Evolutionary conservation across 2,113 vertebrate species (phyloP), one percentile per base, ranked within the genome.

Genomic region (Pelecanus crispus): DNA sequence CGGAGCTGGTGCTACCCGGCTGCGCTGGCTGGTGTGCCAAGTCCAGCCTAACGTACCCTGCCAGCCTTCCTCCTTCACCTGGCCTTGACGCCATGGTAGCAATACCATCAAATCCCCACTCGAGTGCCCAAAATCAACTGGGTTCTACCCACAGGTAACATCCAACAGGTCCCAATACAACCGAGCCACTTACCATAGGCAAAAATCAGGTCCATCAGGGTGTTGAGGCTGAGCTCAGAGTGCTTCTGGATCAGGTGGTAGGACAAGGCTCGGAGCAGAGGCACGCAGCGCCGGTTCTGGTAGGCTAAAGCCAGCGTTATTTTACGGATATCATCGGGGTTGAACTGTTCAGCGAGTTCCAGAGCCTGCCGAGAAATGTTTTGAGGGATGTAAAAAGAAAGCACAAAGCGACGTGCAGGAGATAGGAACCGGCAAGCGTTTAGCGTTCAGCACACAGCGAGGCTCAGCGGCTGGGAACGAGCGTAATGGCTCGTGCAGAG

Each of bases 221-320:
- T 6, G 1, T 58, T 62, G 67, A 98, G 98, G 59, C 93, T 96
- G 47, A 99, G 96, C 8, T 98, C 97, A 1, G 98, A 87, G 17
- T 98, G 98, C 91, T 98, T 99, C 98, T 99, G 99, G 17, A 98
- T 89, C 28, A 99, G 96, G 92, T 99, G 98, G 96, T 99, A 99
- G 29, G 99, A 99, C 70, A 99, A 22, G 32, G 99, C 99, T 45
- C 99, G 97, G 62, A 99, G 97, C 81, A 99, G 95, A 4, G 99
- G 98, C 52, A 99, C 95, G 0, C 98, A 98, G 50, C 99, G 98
- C 6, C 98, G 98, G 72, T 96, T 97, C 95, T 98, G 98, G 70
- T 96, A 66, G 0, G 99, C 99, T 79, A 99, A 72, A 4, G 98
- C 96, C 52, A 98, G 6, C 3, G 91, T 97, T 72, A 99, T 94